Evolutionary conservation across 2,888 invertebrate genomes (phyloP), one percentile per base, ranked within the genome.

Genomic region (Megamerina dolium): DNA sequence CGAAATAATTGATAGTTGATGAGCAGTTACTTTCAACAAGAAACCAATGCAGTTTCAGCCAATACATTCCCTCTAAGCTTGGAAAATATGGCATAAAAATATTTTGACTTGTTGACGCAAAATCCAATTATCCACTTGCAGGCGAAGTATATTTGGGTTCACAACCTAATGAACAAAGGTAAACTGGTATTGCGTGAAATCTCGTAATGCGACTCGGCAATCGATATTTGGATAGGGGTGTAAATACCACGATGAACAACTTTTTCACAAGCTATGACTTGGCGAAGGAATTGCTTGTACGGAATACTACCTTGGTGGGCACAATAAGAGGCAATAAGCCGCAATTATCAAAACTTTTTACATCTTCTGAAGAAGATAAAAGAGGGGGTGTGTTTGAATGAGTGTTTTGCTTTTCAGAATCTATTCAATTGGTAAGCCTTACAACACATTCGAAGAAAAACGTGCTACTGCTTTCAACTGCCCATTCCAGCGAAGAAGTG

Each of bases 21-120:
- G 59, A 61, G 46, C 56, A 52, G 50, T 41, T 60, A 33, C 47
- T 55, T 29, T 41, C 55, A 13, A 60, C 57, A 41, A 49, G 54
- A 44, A 59, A 57, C 4, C 37, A 56, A 37, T 58, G 54, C 37
- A 40, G 37, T 9, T 59, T 12, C 55, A 59, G 43, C 60, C 60
- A 13, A 54, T 52, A 13, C 17, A 59, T 37, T 37, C 37, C 27
- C 12, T 27, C 5, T 27, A 37, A 37, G 27, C 37, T 16, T 17
- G 37, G 6, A 37, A 37, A 60, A 50, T 59, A 60, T 47, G 60
- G 55, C 10, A 49, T 61, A 5, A 57, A 61, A 46, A 48, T 51
- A 23, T 41, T 68, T 63, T 1, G 65, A 43, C 32, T 38, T 8
- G 42, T 46, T 5, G 46, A 42, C 19, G 16, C 42, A 12, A 26